Conservation (phyloP, 2,113 vertebrate genomes). For the Rhinichthys klamathensis region DNA sequence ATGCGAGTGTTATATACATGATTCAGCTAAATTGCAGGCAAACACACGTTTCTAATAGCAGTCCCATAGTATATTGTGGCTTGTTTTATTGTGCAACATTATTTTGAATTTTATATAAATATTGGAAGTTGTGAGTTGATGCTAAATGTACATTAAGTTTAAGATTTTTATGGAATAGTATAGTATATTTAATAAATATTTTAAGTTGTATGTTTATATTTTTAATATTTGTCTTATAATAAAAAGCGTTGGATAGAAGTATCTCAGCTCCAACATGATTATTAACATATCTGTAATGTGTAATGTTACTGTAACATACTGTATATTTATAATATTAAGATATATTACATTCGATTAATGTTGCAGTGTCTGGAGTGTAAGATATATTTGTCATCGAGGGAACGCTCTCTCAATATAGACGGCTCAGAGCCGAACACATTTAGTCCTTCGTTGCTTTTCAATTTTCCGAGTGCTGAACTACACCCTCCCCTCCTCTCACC, state of each 20-base stretch:
- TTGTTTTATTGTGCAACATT: not conserved
- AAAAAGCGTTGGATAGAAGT: not conserved
- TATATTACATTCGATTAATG: constrained; percentile 18
- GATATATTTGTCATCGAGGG: constrained; percentile 11
- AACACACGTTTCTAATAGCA: too few species aligned
- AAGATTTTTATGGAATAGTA: too few species aligned
- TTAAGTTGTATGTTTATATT: not conserved
- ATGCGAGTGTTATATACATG: too few species aligned
- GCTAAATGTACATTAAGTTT: too few species aligned
- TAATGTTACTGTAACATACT: not conserved
- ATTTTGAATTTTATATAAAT: not conserved
- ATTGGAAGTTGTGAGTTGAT: too few species aligned
- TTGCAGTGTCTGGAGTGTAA: constrained; percentile 25
- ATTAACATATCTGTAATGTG: not conserved
- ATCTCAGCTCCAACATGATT: not conserved
- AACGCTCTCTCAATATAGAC: constrained; percentile 25
- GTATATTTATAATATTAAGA: not conserved
- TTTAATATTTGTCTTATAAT: not conserved
- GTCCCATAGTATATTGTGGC: too few species aligned
- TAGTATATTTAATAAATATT: too few species aligned
- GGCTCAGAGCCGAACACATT: constrained; percentile 37
- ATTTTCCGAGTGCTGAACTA: constrained; percentile 33
- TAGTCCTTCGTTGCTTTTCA: constrained; percentile 31
- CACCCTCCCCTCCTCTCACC: constrained; percentile 7
- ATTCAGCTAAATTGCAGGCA: too few species aligned